phyloP scores from a whole-genome alignment of 2,888 invertebrate genomes.

The Prenolepis imparis region DNA sequence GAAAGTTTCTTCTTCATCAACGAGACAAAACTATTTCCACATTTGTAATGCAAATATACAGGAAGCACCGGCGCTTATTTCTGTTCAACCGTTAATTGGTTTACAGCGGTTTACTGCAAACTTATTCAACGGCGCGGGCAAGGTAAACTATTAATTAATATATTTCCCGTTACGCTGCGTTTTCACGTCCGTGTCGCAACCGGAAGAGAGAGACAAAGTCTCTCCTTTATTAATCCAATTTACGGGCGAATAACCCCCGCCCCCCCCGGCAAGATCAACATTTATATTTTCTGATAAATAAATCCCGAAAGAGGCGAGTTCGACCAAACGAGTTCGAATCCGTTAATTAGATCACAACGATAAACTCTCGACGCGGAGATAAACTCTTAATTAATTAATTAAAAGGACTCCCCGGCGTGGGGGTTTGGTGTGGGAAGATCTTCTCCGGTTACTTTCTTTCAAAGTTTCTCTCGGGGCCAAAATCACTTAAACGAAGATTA shows the following conservation, averaged over 20 bases:
- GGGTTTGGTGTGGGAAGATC: background rate
- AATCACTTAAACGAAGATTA: conserved; percentile 43
- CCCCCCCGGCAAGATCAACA: conserved; percentile 29
- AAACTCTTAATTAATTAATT: conserved; percentile 58
- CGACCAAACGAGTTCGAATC: conserved; percentile 12
- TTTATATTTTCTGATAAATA: conserved; percentile 53
- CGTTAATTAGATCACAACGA: conserved; percentile 55
- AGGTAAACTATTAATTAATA: conserved; percentile 51
- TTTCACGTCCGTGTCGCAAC: conserved; percentile 4
- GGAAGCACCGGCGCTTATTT: conserved; percentile 14
- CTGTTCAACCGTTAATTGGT: conserved; percentile 44
- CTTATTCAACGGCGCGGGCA: conserved; percentile 38
- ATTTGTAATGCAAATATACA: conserved; percentile 50
- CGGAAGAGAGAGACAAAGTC: background rate
- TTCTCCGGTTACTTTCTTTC: conserved; percentile 42
- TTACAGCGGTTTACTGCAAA: conserved; percentile 22
- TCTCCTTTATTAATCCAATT: conserved; percentile 40
- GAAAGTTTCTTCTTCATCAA: conserved; percentile 19
- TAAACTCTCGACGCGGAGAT: conserved; percentile 37
- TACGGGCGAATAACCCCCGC: conserved; percentile 16
- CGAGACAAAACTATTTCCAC: conserved; percentile 32
- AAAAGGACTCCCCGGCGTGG: conserved; percentile 23
- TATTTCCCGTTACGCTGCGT: conserved; percentile 18
- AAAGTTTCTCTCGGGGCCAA: conserved; percentile 18
- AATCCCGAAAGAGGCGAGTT: conserved; percentile 37